Evolutionary conservation across 64 coral and sea anemone species (phyloP), one percentile per base, ranked within the genome.

Genomic region (Montipora cactus): DNA sequence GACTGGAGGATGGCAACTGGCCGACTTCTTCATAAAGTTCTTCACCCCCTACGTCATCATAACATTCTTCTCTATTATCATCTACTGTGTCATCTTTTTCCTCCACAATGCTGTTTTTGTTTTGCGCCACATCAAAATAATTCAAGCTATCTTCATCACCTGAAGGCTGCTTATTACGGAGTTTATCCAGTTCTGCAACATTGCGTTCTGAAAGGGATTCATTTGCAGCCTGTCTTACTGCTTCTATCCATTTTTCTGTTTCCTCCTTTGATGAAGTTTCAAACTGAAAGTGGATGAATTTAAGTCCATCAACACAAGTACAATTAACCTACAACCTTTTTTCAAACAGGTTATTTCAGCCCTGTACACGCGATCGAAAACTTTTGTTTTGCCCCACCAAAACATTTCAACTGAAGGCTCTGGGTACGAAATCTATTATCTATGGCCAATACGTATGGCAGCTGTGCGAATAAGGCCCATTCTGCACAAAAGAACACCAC

Each of bases 101-200:
- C 16, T 89, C 59, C 16, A 6, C 46, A 1, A 6, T 46, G 19
- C 61, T 84, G 49, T 59, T 88, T 16, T 86, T 81, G 10, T 50
- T 25, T 61, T 37, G 79, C 2, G 51, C 53, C 1, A 74, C 71
- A 52, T 92, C 91, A 86, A 44, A 83, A 80, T 93, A 93, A 46
- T 50, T 11, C 8, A 93, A 72, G 46, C 93, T 97, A 8, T 94
- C 89, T 55, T 97, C 93, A 28, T 97, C 96, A 59, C 79, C 90
- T 14, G 88, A 89, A 50, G 81, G 79, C 14, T 92, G 68, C 52
- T 89, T 87, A 59, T 73, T 81, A 21, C 90, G 77, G n/a, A 97
- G 66, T 77, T 89, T 48, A 37, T 78, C 82, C 12, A 95, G 25
- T 3, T 76, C 47, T 20, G 44, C 89, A 74, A 52, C 89, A 21